Conservation (phyloP, 2,113 vertebrate genomes). For the Sisor rabdophorus region DNA sequence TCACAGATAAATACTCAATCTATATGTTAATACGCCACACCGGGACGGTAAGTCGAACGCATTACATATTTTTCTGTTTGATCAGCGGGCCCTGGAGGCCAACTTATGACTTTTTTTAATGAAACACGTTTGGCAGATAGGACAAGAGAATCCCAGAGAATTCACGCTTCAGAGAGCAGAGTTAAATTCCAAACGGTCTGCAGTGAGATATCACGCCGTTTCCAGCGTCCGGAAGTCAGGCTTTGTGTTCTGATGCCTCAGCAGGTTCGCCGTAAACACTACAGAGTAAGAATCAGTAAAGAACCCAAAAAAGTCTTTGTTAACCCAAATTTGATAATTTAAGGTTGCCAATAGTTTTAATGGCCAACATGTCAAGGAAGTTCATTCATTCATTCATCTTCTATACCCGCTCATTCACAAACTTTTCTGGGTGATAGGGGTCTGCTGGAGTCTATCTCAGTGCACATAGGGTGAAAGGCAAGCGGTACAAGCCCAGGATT, state of each 20-base stretch:
- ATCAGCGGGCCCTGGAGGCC: conserved; percentile 65
- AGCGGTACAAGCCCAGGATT: too few species aligned
- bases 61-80: conserved; percentile 64
- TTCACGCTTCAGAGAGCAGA: conserved; percentile 58
- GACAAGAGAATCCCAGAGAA: conserved; percentile 48
- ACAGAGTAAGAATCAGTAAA: conserved; percentile 36
- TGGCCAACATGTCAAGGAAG: too few species aligned
- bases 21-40: conserved; percentile 74
- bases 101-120: conserved; percentile 72
- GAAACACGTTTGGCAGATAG: conserved; percentile 64
- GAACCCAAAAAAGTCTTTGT: not conserved
- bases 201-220: conserved; percentile 64
- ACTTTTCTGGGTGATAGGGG: too few species aligned
- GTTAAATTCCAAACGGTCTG: conserved; percentile 60
- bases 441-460: too few species aligned
- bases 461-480: too few species aligned
- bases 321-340: not conserved
- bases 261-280: conserved; percentile 57
- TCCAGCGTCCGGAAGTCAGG: conserved; percentile 51
- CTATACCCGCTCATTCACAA: too few species aligned
- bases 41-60: conserved; percentile 60
- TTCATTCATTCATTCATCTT: too few species aligned
- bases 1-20: conserved; percentile 76
- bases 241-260: conserved; percentile 62
- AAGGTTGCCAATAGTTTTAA: not conserved